Conservation (phyloP, 2,113 vertebrate genomes). For the Phylloscopus trochiloides region DNA sequence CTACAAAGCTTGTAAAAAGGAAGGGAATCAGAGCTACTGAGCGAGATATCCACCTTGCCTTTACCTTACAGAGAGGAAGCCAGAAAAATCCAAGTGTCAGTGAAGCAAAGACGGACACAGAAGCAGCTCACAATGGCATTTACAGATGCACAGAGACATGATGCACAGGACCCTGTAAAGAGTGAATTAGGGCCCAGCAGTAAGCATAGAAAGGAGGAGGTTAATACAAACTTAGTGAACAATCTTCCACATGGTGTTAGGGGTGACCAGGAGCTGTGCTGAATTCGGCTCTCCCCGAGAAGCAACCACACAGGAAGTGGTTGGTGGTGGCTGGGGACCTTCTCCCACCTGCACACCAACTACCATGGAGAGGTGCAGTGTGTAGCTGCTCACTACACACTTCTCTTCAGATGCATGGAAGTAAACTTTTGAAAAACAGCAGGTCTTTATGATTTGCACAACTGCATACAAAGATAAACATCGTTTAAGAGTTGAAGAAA, state of each 20-base stretch:
- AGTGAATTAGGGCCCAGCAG: background rate
- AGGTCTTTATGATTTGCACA: background rate
- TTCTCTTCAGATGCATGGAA: background rate
- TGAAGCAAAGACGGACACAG: background rate
- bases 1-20: background rate
- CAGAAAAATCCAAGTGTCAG: background rate
- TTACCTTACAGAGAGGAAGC: background rate
- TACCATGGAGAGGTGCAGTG: background rate
- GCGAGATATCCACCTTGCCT: background rate
- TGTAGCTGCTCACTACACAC: background rate
- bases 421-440: background rate
- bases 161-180: background rate
- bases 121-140: background rate
- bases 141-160: background rate
- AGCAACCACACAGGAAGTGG: fast-evolving
- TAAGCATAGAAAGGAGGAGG: background rate
- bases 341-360: background rate
- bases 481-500: background rate
- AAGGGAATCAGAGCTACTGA: background rate
- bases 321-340: fast-evolving
- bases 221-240: background rate
- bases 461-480: background rate
- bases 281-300: fast-evolving
- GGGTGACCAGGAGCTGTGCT: background rate
- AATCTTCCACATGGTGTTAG: fast-evolving